Evolutionary conservation across 2,797 vertebrate genomes (phyloP), one percentile per base, ranked within the genome.

Genomic region (Syngnathus acus): DNA sequence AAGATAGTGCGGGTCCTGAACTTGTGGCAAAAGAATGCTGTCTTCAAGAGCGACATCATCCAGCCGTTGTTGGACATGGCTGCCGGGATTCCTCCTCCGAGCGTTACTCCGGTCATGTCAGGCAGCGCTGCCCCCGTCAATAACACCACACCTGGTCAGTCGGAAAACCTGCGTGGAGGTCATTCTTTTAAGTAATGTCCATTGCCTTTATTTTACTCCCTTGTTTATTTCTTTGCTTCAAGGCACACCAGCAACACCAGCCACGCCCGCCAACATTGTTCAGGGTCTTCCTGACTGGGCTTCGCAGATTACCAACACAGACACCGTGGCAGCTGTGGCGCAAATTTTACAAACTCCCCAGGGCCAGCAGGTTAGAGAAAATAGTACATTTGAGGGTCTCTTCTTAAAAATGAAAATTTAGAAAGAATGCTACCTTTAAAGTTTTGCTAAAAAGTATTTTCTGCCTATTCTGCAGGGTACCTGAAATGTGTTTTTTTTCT

Each of bases 11-110:
- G 97, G 81, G 97, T 99, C n/a, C 89, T 99, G 65, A 99, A 99
- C 83, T 90, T 99, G 47, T 99, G 97, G 97, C 97, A 99, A 88
- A 99, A 99, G 89, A 99, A 99, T 82, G 95, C 91, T 0, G 97
- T 99, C 40, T 99, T 99, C 82, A 99, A 97, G 87, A 99, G 97
- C 78, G 97, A 99, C 90, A 98, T 99, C 84, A 98, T 99, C 78
- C 97, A 99, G 79, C 97, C 97, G 67, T 90, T 99, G 51, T 65
- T 99, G 87, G 97, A 99, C 80, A 98, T 99, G 97, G 97, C 97
- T 23, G 96, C 94, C 58, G 97, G 96, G 64, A 94, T 99, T 65
- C 91, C 93, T 40, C 96, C 94, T 69, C 96, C 96, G 0, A 96
- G 92, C 6, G 89, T 95, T 77, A 98, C 95, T 0, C 96, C 97